Conservation (phyloP, 2,113 vertebrate species). For the Syngnathus typhle region DNA sequence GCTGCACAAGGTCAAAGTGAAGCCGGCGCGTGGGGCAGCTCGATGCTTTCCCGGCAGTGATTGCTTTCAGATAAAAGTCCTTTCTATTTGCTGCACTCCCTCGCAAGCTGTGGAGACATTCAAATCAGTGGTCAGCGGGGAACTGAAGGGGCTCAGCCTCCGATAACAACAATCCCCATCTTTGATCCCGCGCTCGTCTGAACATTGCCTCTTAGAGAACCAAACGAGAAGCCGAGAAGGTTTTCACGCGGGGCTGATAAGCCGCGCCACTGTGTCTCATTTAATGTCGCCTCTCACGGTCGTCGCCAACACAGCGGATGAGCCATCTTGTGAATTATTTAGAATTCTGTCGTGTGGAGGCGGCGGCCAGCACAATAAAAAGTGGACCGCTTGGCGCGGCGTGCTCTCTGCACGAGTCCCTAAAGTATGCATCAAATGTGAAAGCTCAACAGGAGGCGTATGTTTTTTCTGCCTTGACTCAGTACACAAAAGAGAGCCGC, state of each 20-base stretch:
- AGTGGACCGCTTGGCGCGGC: slow-evolving; percentile 14
- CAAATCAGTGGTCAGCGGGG: slow-evolving; percentile 52
- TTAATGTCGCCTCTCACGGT: slow-evolving; percentile 15
- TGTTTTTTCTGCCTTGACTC: neutral
- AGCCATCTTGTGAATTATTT: slow-evolving; percentile 49
- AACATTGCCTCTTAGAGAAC: slow-evolving; percentile 34
- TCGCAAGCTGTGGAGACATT: slow-evolving; percentile 45
- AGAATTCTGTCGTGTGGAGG: slow-evolving; percentile 15
- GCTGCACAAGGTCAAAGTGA: neutral
- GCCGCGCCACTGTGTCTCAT: slow-evolving; percentile 8
- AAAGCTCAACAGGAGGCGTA: slow-evolving; percentile 20
- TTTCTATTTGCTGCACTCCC: slow-evolving; percentile 45
- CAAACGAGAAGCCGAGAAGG: slow-evolving; percentile 17
- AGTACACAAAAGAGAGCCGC: neutral
- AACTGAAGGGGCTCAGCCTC: slow-evolving; percentile 33
- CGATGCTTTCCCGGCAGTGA: slow-evolving; percentile 33
- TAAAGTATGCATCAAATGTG: neutral
- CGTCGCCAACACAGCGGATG: slow-evolving; percentile 18
- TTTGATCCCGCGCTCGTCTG: slow-evolving; percentile 42
- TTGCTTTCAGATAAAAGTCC: slow-evolving; percentile 56
- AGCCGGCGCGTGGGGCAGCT: slow-evolving; percentile 10
- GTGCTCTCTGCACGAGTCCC: slow-evolving; percentile 8
- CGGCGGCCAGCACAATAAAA: slow-evolving; percentile 20
- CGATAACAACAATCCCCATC: slow-evolving; percentile 49
- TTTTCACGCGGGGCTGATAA: slow-evolving; percentile 24